phyloP scores from a whole-genome alignment of 2,797 vertebrate genomes.

The Melopsittacus undulatus region DNA sequence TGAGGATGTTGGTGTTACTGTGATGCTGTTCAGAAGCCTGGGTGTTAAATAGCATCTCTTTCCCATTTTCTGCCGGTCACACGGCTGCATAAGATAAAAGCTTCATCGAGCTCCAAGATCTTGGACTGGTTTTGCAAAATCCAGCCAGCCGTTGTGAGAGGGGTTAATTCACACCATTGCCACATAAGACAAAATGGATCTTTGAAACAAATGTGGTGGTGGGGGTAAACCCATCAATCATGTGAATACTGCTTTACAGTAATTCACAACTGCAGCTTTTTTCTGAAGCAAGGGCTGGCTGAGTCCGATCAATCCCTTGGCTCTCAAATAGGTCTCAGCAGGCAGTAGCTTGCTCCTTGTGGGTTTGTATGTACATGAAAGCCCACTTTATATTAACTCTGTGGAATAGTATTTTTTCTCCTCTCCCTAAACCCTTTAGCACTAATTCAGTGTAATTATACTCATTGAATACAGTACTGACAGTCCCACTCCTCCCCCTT shows the following conservation, averaged over 20 bases:
- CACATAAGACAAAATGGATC: constrained; percentile 49
- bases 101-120: neutral
- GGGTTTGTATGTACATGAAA: constrained; percentile 68
- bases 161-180: constrained; percentile 35
- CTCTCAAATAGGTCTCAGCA: constrained; percentile 56
- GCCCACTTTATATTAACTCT: constrained; percentile 68
- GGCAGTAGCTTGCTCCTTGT: constrained; percentile 51
- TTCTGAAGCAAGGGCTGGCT: constrained; percentile 28
- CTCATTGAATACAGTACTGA: constrained; percentile 54
- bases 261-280: constrained; percentile 60
- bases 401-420: constrained; percentile 43
- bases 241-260: constrained; percentile 61
- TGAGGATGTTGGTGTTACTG: neutral
- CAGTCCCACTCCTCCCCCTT: constrained; percentile 32
- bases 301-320: constrained; percentile 51
- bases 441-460: constrained; percentile 66
- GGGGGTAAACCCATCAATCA: constrained; percentile 67
- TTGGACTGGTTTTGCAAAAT: neutral
- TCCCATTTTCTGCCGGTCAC: neutral
- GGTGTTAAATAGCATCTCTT: neutral
- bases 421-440: constrained; percentile 49
- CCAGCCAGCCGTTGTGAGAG: constrained; percentile 26
- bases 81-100: neutral
- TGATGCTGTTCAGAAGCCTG: neutral
- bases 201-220: constrained; percentile 54